Conservation (phyloP, 2,113 vertebrate genomes). For the Corapipo altera region DNA sequence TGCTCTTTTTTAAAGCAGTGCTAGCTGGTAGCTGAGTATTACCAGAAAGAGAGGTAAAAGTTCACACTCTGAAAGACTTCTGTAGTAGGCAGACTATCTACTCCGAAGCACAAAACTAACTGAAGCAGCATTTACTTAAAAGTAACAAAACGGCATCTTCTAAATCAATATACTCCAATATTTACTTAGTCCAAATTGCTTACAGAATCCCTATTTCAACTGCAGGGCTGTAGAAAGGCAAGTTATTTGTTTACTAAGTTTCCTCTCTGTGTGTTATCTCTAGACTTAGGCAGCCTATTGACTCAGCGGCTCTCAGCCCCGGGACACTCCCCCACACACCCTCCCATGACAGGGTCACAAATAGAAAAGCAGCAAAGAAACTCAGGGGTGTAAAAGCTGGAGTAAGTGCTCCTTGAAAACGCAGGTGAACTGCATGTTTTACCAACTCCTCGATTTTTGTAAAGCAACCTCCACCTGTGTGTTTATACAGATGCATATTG, state of each 20-base stretch:
- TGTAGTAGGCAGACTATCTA: not conserved
- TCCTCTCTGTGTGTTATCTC: not conserved
- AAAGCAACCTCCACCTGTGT: not conserved
- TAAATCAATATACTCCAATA: not conserved
- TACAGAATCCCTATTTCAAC: not conserved
- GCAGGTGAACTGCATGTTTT: not conserved
- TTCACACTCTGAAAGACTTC: not conserved
- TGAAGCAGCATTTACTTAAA: not conserved
- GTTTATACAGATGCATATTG: not conserved
- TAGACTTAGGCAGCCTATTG: not conserved
- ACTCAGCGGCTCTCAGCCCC: not conserved
- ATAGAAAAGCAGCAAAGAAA: not conserved
- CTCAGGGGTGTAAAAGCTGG: accelerated
- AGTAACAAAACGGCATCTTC: not conserved
- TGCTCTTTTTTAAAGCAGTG: not conserved
- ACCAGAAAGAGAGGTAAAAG: not conserved
- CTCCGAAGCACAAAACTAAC: not conserved
- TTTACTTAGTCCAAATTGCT: not conserved
- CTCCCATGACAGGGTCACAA: not conserved
- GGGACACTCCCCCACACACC: not conserved
- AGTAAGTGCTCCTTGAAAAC: not conserved
- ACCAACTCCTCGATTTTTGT: not conserved
- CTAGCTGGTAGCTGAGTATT: not conserved
- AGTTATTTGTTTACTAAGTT: not conserved
- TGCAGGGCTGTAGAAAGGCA: not conserved